phyloP scores from a whole-genome alignment of 2,797 vertebrate genomes.

The Hozukius guyotensis region DNA sequence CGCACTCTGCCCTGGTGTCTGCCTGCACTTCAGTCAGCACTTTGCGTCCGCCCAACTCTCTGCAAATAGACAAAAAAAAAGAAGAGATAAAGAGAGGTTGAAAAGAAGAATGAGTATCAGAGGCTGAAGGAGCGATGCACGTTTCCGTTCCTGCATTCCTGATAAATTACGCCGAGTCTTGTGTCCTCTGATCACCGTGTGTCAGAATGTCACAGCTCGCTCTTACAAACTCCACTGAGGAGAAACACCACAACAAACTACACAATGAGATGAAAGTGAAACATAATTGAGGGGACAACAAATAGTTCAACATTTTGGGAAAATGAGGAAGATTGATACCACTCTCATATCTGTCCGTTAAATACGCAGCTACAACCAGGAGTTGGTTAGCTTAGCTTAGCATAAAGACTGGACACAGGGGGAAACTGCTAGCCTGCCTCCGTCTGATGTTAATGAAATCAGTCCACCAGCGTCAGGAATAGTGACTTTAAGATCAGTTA shows the following conservation, averaged over 20 bases:
- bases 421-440: too few species aligned
- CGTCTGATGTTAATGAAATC: too few species aligned
- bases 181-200: constrained; percentile 25
- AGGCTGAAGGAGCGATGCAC: constrained; percentile 1
- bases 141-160: constrained; percentile 34
- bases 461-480: too few species aligned
- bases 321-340: too few species aligned
- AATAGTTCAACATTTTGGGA: too few species aligned
- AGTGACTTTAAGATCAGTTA: too few species aligned
- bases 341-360: too few species aligned
- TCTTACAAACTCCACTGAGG: constrained; percentile 1
- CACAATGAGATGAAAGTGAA: not conserved
- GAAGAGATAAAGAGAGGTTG: constrained; percentile 12
- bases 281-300: not conserved
- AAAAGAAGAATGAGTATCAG: constrained; percentile 5
- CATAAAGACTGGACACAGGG: too few species aligned
- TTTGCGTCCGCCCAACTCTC: constrained; percentile 33
- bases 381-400: too few species aligned
- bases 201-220: constrained; percentile 50
- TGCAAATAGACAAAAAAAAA: constrained; percentile 33
- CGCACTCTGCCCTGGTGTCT: constrained; percentile 40
- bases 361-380: too few species aligned
- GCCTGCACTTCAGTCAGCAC: constrained; percentile 64
- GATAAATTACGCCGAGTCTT: constrained; percentile 20
- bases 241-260: not conserved